Conservation (phyloP, 2,113 vertebrate genomes). For the Typhlomys cinereus region DNA sequence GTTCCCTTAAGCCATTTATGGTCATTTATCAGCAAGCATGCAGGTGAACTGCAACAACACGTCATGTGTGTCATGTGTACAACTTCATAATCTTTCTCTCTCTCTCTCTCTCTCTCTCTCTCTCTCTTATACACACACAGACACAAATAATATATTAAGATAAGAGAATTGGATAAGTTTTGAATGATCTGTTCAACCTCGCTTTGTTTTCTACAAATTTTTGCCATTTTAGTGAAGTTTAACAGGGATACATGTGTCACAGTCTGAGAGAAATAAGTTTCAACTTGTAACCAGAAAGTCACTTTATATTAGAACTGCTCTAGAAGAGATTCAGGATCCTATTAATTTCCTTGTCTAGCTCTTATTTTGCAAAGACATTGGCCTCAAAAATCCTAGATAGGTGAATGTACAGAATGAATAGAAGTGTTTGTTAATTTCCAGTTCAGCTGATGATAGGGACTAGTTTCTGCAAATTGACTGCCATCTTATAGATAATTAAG, state of each 20-base stretch:
- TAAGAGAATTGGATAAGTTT: neutral
- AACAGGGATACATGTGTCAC: neutral
- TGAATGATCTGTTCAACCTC: neutral
- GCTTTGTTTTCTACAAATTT: neutral
- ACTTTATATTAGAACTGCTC: neutral
- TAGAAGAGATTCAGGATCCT: neutral
- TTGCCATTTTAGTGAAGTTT: neutral
- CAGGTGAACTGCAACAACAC: too few relatives aligned
- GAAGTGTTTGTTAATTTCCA: neutral
- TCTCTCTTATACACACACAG: too few relatives aligned
- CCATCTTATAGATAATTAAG: neutral
- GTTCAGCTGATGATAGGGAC: neutral
- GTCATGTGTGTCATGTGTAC: too few relatives aligned
- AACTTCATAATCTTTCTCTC: too few relatives aligned
- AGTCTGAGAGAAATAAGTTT: neutral
- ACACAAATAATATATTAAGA: too few relatives aligned
- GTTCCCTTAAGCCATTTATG: too few relatives aligned
- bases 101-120: too few relatives aligned
- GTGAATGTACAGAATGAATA: neutral
- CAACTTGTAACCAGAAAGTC: neutral
- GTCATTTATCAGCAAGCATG: too few relatives aligned
- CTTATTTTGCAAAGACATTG: neutral
- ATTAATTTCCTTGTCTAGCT: neutral
- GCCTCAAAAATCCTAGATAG: neutral
- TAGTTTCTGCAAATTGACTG: neutral